A percentile compares a stretch with the other conserved stretches of the same genome.
Evolutionary conservation across 2,797 vertebrate species (phyloP).

Genomic region (Megaceryle alcyon): DNA sequence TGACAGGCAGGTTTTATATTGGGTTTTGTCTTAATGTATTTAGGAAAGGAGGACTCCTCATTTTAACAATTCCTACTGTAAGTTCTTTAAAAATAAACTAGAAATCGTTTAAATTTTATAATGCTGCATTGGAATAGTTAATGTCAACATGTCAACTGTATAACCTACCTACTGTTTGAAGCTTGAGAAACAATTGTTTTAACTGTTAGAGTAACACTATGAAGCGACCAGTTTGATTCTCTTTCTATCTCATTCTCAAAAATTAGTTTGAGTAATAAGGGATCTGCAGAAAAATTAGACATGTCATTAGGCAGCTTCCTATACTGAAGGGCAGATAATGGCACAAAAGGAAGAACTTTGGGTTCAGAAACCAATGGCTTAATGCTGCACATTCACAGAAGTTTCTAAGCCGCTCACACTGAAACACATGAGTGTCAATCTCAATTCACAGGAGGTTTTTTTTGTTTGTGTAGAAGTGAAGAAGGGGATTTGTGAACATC

Average conservation of each 20-base stretch:
- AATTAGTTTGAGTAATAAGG: not conserved
- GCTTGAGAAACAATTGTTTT: not conserved
- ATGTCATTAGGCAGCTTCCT: not conserved
- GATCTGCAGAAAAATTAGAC: not conserved
- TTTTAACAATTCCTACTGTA: not conserved
- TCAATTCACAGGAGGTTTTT: not conserved
- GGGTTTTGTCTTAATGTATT: no score
- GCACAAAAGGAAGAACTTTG: not conserved
- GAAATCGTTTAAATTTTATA: not conserved
- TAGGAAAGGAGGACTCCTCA: not conserved
- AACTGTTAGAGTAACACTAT: not conserved
- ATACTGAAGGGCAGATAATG: not conserved
- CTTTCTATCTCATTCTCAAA: not conserved
- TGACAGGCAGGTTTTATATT: fast-evolving
- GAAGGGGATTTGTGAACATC: not conserved
- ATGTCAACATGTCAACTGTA: not conserved
- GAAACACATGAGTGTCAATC: not conserved
- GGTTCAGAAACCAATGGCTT: not conserved
- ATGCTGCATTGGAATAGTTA: not conserved
- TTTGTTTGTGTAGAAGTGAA: not conserved
- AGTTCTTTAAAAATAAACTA: not conserved
- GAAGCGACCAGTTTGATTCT: not conserved
- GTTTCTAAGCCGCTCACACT: not conserved
- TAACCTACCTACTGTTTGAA: not conserved
- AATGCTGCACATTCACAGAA: not conserved